These are phyloP conservation scores for Alethe castanea DNA, from an alignment of 2,113 vertebrate genomes.

Conservation along the genomic window DNA sequence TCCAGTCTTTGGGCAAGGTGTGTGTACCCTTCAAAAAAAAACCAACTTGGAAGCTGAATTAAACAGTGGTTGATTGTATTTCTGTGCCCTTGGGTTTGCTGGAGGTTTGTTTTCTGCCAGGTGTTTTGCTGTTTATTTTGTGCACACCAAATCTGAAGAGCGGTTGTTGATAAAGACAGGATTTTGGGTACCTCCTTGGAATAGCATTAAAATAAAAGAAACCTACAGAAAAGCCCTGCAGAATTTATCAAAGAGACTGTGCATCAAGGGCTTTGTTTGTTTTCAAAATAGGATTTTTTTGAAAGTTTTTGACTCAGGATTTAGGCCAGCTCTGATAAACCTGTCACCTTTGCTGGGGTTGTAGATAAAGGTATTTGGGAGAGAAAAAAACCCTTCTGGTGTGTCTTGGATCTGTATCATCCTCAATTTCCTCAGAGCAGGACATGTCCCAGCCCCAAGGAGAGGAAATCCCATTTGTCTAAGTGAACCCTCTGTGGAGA, in stretches of 20 bases:
- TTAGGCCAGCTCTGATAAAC: background rate
- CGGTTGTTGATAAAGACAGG: accelerated
- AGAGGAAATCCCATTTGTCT: background rate
- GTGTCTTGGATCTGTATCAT: background rate
- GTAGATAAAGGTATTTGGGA: background rate
- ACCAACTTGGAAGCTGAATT: background rate
- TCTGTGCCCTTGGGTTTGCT: background rate
- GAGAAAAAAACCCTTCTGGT: background rate
- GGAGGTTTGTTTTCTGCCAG: background rate
- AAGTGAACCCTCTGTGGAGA: background rate
- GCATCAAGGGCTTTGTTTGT: background rate
- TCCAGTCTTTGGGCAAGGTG: background rate
- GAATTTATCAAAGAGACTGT: background rate
- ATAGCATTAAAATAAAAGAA: background rate
- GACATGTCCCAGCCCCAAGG: background rate
- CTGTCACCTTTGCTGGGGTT: background rate
- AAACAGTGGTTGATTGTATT: background rate
- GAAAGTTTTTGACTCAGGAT: background rate
- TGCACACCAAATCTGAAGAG: background rate
- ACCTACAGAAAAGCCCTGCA: background rate
- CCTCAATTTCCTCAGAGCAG: background rate
- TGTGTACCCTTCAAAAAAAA: background rate
- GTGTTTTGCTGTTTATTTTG: background rate
- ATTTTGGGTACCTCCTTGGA: background rate
- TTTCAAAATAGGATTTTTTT: background rate